Percentiles rank a stretch among this genome's conserved stretches.
phyloP scores from a whole-genome alignment of 1,140 invertebrate genomes.

The Heterodera carotae region DNA sequence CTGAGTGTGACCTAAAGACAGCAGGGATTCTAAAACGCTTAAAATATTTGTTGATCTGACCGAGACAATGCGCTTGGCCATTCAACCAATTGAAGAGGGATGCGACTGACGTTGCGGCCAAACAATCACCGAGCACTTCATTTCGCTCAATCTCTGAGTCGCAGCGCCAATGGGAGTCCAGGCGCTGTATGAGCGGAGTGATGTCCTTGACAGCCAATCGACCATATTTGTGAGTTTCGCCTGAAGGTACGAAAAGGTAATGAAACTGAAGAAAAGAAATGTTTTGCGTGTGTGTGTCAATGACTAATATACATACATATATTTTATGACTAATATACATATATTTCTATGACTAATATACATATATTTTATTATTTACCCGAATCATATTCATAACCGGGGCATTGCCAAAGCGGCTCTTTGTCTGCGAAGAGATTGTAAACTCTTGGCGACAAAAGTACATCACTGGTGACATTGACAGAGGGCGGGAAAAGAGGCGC shows the following conservation, averaged over 20 bases:
- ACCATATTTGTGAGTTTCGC: slow-evolving; percentile 52
- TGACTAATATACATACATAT: too few relatives aligned
- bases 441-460: slow-evolving; percentile 49
- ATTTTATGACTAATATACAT: too few relatives aligned
- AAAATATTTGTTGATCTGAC: background rate
- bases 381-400: slow-evolving; percentile 61
- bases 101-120: slow-evolving; percentile 47
- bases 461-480: slow-evolving; percentile 34
- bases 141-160: slow-evolving; percentile 43
- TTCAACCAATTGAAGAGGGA: slow-evolving; percentile 62
- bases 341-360: too few relatives aligned
- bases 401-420: slow-evolving; percentile 62
- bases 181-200: slow-evolving; percentile 25
- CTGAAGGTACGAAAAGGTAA: slow-evolving; percentile 30
- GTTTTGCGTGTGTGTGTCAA: background rate
- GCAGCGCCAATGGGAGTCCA: slow-evolving; percentile 38
- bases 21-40: background rate
- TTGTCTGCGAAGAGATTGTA: slow-evolving; percentile 56
- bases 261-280: slow-evolving; percentile 3
- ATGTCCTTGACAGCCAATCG: slow-evolving; percentile 53
- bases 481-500: slow-evolving; percentile 41
- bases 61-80: slow-evolving; percentile 59
- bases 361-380: too few relatives aligned
- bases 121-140: slow-evolving; percentile 39
- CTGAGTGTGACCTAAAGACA: slow-evolving; percentile 57